These are phyloP conservation scores for Anguilla japonica DNA, from an alignment of 2,113 vertebrate genomes.

Conservation along the genomic window DNA sequence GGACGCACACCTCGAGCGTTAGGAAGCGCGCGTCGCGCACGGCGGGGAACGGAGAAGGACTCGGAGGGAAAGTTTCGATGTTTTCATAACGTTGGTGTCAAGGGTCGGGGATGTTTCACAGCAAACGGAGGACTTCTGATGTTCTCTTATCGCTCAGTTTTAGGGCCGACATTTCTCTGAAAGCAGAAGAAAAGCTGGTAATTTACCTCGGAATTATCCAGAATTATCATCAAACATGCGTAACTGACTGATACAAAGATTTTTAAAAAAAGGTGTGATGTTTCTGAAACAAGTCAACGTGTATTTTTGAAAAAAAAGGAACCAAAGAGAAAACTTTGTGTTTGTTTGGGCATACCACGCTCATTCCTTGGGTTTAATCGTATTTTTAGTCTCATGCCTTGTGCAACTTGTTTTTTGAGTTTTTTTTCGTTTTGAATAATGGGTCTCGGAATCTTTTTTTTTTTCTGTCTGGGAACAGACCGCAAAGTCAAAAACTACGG, in stretches of 20 bases:
- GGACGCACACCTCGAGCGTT: neutral
- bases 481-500: neutral
- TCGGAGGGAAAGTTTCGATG: neutral
- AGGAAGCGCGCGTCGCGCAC: neutral
- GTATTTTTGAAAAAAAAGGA: neutral
- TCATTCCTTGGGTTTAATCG: neutral
- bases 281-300: neutral
- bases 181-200: neutral
- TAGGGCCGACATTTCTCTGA: neutral
- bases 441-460: neutral
- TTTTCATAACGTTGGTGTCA: neutral
- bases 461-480: neutral
- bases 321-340: neutral
- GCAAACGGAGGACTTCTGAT: neutral
- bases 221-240: neutral
- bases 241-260: neutral
- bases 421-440: neutral
- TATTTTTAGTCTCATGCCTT: neutral
- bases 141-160: neutral
- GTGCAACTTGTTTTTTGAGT: neutral
- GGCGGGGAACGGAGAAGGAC: neutral
- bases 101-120: neutral
- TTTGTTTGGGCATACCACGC: neutral
- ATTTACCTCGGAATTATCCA: neutral
- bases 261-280: neutral